phyloP scores from a whole-genome alignment of 35 echinoderm and acorn worm species.

The Stichopus chloronotus region DNA sequence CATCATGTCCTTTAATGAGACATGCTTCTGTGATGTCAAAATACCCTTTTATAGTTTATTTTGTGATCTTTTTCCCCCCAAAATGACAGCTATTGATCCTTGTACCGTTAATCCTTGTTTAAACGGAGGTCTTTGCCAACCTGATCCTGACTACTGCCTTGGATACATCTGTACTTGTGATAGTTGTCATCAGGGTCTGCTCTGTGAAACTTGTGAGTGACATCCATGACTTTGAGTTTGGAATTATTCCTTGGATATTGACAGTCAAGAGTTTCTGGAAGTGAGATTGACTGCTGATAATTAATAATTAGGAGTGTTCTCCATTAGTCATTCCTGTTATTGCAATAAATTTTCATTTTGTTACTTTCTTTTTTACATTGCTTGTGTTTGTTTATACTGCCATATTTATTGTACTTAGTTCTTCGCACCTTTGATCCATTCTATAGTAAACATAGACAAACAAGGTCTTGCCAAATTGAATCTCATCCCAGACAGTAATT shows the following conservation, averaged over 20 bases:
- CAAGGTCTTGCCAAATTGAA: too few species aligned
- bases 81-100: constrained; percentile 69
- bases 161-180: constrained; percentile 70
- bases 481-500: too few species aligned
- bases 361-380: too few species aligned
- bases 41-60: neutral
- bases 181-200: constrained; percentile 26
- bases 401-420: too few species aligned
- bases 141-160: constrained; percentile 71
- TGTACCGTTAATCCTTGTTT: constrained; percentile 68
- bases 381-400: too few species aligned
- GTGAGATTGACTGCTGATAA: neutral
- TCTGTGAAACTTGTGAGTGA: constrained; percentile 48
- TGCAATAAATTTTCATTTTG: too few species aligned
- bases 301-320: neutral
- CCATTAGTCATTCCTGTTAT: too few species aligned
- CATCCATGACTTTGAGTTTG: neutral
- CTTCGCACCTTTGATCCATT: too few species aligned
- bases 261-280: neutral
- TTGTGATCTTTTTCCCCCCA: constrained; percentile 13
- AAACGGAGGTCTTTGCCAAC: constrained; percentile 71
- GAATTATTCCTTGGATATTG: neutral
- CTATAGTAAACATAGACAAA: too few species aligned
- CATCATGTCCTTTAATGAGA: too few species aligned
- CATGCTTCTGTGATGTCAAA: too few species aligned